These are phyloP conservation scores for Drosophila kepulauana DNA, from an alignment of 1,140 invertebrate genomes.

Conservation along the genomic window DNA sequence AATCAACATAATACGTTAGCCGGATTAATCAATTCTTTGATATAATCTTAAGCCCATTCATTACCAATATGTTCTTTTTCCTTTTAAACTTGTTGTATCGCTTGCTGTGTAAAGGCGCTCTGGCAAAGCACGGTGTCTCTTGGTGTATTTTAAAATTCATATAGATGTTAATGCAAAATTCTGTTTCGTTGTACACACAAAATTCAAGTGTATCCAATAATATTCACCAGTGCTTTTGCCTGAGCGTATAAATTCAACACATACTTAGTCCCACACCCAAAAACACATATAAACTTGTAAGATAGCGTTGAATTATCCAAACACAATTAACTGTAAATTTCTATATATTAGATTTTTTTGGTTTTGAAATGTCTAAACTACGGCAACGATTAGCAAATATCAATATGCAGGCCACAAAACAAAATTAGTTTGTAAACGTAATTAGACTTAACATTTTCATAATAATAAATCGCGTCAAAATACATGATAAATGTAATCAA, in stretches of 20 bases:
- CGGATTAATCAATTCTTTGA: background rate
- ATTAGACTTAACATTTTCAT: conserved; percentile 12
- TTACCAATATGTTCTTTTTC: background rate
- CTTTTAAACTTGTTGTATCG: background rate
- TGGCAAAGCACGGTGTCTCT: background rate
- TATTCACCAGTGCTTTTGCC: conserved; percentile 1
- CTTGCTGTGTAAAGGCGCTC: background rate
- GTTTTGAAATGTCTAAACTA: background rate
- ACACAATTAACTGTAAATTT: conserved; percentile 6
- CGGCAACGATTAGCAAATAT: background rate
- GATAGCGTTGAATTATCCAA: background rate
- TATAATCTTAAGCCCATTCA: background rate
- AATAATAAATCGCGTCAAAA: conserved; percentile 17
- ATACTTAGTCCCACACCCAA: background rate
- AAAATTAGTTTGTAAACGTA: conserved; percentile 24
- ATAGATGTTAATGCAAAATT: background rate
- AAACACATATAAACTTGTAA: background rate
- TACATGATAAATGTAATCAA: conserved; percentile 19
- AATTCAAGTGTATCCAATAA: conserved; percentile 14
- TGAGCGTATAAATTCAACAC: background rate
- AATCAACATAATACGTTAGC: background rate
- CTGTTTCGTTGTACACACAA: conserved; percentile 8
- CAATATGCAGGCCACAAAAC: conserved; percentile 9
- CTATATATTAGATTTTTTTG: conserved; percentile 1
- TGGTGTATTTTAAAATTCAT: background rate